phyloP scores from a whole-genome alignment of 2,797 vertebrate species.

The Lophotriccus pileatus region DNA sequence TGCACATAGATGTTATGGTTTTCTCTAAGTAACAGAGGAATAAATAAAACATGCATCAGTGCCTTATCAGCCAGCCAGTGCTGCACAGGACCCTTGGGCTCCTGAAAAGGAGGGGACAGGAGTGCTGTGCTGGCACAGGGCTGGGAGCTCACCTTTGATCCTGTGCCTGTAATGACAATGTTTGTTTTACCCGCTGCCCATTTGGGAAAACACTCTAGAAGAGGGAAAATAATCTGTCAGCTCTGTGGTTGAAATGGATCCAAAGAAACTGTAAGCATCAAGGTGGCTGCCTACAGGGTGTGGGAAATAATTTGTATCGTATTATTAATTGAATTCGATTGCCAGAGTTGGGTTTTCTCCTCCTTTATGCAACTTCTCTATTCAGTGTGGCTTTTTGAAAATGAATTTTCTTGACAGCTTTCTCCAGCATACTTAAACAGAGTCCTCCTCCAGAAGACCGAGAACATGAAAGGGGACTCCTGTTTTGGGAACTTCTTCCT shows the following conservation, averaged over 20 bases:
- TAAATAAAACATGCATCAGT: not conserved
- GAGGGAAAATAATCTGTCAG: not conserved
- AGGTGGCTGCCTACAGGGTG: not conserved
- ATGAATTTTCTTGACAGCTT: not conserved
- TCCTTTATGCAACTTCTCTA: not conserved
- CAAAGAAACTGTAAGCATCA: not conserved
- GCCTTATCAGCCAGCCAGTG: not conserved
- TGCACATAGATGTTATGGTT: rapidly evolving
- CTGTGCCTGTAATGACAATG: not conserved
- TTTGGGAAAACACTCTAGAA: not conserved
- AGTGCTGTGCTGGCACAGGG: not conserved
- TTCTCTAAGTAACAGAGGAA: not conserved
- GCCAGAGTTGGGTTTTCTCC: not conserved
- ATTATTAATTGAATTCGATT: not conserved
- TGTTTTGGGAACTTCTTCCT: not conserved
- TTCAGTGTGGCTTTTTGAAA: not conserved
- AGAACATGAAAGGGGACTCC: not conserved
- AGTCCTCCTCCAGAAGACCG: not conserved
- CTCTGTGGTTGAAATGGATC: not conserved
- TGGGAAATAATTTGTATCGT: not conserved
- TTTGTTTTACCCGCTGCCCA: not conserved
- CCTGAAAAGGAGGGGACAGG: not conserved
- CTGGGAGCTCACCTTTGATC: not conserved
- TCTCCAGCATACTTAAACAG: not conserved
- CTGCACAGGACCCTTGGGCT: not conserved